Conservation (phyloP, 1,140 invertebrate species). For the Zaprionus gabonicus region DNA sequence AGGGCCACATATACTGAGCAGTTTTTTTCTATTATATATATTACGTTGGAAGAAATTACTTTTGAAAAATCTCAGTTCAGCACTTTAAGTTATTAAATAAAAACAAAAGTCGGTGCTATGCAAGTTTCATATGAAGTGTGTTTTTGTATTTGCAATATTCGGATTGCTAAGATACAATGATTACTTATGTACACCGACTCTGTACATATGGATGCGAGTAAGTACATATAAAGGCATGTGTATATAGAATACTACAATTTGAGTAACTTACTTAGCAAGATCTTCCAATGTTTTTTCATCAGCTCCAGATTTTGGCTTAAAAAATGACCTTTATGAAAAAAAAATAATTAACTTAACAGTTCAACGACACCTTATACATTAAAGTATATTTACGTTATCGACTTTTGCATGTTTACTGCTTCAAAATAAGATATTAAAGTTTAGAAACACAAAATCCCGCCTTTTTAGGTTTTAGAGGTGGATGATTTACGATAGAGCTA, state of each 20-base stretch:
- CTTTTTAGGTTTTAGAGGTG: neutral
- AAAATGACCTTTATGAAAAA: conserved; percentile 53
- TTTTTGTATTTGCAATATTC: too few relatives aligned
- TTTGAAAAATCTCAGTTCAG: too few relatives aligned
- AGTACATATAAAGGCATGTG: too few relatives aligned
- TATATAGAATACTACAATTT: neutral
- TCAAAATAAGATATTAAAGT: neutral
- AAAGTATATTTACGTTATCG: conserved; percentile 65
- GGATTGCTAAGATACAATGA: too few relatives aligned
- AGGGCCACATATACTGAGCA: too few relatives aligned
- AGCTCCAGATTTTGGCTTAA: conserved; percentile 54
- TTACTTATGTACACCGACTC: too few relatives aligned
- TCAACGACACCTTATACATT: neutral
- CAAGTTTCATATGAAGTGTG: too few relatives aligned
- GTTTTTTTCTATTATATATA: too few relatives aligned
- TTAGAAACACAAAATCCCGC: neutral
- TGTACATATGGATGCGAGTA: neutral
- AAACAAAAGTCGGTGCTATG: too few relatives aligned
- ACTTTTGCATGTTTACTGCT: conserved; percentile 56
- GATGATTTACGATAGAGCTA: neutral
- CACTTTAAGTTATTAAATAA: too few relatives aligned
- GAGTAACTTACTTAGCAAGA: conserved; percentile 45
- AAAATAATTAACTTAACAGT: neutral
- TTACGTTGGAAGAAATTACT: too few relatives aligned
- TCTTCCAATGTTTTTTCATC: neutral